Conservation (phyloP, 2,797 vertebrate genomes). For the Catamblyrhynchus diadema region DNA sequence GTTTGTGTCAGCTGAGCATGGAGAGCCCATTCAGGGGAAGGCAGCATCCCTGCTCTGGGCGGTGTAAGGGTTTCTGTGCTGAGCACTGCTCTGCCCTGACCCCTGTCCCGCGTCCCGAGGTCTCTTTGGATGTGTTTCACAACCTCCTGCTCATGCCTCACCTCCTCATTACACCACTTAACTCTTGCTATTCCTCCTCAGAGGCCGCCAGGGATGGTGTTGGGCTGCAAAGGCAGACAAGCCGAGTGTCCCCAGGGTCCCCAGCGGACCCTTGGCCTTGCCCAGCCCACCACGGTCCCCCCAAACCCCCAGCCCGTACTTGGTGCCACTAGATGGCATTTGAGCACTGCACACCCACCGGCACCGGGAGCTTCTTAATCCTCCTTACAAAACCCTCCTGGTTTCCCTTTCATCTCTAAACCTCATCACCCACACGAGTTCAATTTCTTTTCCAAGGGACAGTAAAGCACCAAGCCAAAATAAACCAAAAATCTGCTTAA, state of each 20-base stretch:
- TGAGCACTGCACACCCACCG: not conserved
- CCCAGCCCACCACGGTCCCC: not conserved
- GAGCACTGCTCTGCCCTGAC: not conserved
- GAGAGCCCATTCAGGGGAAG: fast-evolving
- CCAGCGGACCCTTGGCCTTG: fast-evolving
- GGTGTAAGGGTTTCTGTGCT: fast-evolving
- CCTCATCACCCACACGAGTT: not conserved
- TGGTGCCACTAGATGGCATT: constrained; percentile 55
- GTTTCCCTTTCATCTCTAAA: not conserved
- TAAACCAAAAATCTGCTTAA: not conserved
- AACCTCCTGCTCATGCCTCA: not conserved
- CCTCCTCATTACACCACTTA: not conserved
- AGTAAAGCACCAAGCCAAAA: not conserved
- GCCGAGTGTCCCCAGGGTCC: not conserved
- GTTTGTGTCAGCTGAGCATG: fast-evolving
- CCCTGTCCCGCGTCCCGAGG: not conserved
- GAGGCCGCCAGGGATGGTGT: fast-evolving
- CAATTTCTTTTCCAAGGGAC: not conserved
- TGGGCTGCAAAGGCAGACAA: not conserved
- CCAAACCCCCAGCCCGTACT: not conserved
- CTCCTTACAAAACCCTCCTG: not conserved
- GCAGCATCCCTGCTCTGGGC: fast-evolving
- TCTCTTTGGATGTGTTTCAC: not conserved
- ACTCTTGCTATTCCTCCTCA: not conserved
- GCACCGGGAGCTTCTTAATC: fast-evolving